Evolutionary conservation across 2,797 vertebrate species (phyloP).

Genomic region (Okamejei kenojei): DNA sequence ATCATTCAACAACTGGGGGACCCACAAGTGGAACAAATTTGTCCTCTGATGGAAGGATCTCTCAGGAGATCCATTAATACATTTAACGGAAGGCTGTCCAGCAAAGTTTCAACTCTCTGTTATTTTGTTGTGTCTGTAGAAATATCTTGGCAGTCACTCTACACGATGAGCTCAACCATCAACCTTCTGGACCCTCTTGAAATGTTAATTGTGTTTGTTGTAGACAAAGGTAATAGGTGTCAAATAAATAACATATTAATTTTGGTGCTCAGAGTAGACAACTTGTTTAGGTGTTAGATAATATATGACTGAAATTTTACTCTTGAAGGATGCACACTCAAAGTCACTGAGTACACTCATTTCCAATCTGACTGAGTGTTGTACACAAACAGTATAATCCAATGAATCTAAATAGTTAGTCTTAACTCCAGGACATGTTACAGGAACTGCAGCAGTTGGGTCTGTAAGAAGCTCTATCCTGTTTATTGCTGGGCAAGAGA

Average conservation of each 20-base stretch:
- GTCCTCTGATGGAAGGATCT: neutral
- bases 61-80: neutral
- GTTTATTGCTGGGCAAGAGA: neutral
- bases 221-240: neutral
- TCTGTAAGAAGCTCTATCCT: neutral
- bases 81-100: neutral
- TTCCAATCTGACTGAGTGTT: neutral
- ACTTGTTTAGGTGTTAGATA: neutral
- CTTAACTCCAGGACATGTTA: neutral
- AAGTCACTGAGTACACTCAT: neutral
- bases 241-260: neutral
- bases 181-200: neutral
- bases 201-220: neutral
- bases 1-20: neutral
- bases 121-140: neutral
- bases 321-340: neutral
- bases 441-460: neutral
- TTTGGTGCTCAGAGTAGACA: neutral
- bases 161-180: neutral
- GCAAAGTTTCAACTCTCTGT: neutral
- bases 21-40: neutral
- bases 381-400: neutral
- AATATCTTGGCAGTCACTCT: neutral
- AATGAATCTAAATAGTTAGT: neutral
- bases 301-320: neutral